Percentiles rank a stretch among this genome's conserved stretches.
Conservation (phyloP, 1,140 invertebrate species). For the Pseudomyrmex concolor region DNA sequence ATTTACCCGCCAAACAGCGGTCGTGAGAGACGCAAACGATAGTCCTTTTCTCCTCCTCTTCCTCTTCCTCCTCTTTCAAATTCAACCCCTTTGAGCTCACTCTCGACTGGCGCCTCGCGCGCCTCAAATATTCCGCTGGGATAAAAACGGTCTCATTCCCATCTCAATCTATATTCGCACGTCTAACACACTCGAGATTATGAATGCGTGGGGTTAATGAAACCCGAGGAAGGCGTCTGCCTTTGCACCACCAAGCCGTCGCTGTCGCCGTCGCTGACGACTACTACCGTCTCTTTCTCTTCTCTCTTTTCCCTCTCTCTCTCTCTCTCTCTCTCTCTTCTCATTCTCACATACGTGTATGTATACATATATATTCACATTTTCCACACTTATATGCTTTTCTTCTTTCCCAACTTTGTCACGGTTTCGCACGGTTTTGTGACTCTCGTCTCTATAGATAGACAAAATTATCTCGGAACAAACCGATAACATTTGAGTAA, state of each 20-base stretch:
- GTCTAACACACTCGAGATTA: slow-evolving; percentile 82
- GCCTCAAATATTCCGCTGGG: slow-evolving; percentile 75
- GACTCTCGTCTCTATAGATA: background rate
- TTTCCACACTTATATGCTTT: slow-evolving; percentile 7
- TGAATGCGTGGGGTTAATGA: slow-evolving; percentile 85
- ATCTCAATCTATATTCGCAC: slow-evolving; percentile 84
- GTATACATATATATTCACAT: background rate
- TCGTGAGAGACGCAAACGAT: slow-evolving; percentile 44
- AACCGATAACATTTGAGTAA: background rate
- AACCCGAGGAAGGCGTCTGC: slow-evolving; percentile 80
- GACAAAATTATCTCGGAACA: slow-evolving; percentile 13
- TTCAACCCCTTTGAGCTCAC: slow-evolving; percentile 72
- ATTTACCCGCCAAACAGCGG: slow-evolving; percentile 79
- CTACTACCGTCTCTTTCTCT: slow-evolving; percentile 26
- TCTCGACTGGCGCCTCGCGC: slow-evolving; percentile 57
- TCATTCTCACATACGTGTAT: background rate
- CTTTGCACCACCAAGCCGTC: slow-evolving; percentile 77
- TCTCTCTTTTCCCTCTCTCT: slow-evolving; percentile 25
- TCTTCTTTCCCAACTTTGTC: slow-evolving; percentile 8
- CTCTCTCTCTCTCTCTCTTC: background rate
- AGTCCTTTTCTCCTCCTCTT: slow-evolving; percentile 55
- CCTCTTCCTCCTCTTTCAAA: slow-evolving; percentile 70
- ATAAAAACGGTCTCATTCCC: slow-evolving; percentile 83
- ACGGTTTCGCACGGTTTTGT: background rate
- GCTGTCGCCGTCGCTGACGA: slow-evolving; percentile 43